phyloP scores from a whole-genome alignment of 2,113 vertebrate genomes.

The Trogon surrucura region DNA sequence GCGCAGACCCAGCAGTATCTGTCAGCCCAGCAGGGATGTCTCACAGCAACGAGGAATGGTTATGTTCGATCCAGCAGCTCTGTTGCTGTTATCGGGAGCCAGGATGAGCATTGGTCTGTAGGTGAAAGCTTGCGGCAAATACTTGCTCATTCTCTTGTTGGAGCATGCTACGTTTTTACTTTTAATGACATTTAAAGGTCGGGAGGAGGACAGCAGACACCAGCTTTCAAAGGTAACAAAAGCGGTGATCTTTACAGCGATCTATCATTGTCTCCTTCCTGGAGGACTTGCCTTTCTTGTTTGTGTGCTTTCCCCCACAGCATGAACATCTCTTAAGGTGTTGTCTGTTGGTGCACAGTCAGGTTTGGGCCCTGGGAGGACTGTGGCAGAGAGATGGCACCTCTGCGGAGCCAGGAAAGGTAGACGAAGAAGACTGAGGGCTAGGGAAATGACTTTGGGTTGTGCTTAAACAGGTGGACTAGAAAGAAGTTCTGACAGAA shows the following conservation, averaged over 20 bases:
- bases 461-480: neutral
- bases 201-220: conserved; percentile 2
- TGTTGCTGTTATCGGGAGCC: neutral
- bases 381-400: neutral
- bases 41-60: neutral
- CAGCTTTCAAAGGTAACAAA: conserved; percentile 19
- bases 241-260: neutral
- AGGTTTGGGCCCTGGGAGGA: neutral
- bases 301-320: neutral
- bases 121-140: neutral
- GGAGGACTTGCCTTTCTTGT: neutral
- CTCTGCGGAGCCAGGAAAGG: neutral
- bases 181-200: conserved; percentile 42
- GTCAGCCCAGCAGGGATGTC: neutral
- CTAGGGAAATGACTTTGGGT: neutral
- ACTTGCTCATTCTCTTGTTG: neutral
- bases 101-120: neutral
- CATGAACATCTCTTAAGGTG: neutral
- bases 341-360: neutral
- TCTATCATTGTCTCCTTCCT: neutral
- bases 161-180: neutral
- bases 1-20: neutral
- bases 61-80: neutral
- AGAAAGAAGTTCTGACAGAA: neutral
- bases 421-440: neutral